Evolutionary conservation across 2,113 vertebrate species (phyloP), one percentile per base, ranked within the genome.

Genomic region (Muscicapa adusta): DNA sequence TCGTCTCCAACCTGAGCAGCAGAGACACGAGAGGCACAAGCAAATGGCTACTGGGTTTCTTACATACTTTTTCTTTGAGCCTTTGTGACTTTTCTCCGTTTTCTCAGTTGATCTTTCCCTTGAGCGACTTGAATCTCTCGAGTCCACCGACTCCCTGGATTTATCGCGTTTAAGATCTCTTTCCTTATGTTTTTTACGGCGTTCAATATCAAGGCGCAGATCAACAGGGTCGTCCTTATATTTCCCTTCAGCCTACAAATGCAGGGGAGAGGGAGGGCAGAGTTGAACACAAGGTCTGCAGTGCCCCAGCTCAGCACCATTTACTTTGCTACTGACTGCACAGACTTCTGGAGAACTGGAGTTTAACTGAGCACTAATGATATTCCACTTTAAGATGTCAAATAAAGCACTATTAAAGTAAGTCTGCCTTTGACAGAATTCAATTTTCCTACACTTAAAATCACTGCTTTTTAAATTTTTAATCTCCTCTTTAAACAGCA

Each of bases 201-300:
- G 98, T 89, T 99, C 99, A 97, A 99, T 99, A 97, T 99, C 99
- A 98, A 99, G 98, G 88, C 98, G 98, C 65, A 99, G 99, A 96
- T 99, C 99, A 97, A 98, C 97, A 68, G 98, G 97, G 91, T 99
- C 99, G 26, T 98, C 98, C 95, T 99, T 99, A 56, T 97, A 97
- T 97, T 99, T 99, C 95, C 98, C 98, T 74, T 98, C 98, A 36
- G 98, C 98, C 99, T 99, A 98, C 42, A 95, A 91, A 92, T 0
- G 92, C 91, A 97, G 92, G 73, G 97, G 87, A 95, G 92, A 95
- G 84, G 85, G 92, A 95, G 85, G 85, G 51, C 11, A 92, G 67
- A 96, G 92, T 34, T 96, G 85, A 97, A 65, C 33, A 63, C 71
- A 6, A 31, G 24, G 10, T 14, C 56, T 28, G 24, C 61, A 66